Evolutionary conservation across 2,797 vertebrate genomes (phyloP).

Genomic region (Sciurus carolinensis): DNA sequence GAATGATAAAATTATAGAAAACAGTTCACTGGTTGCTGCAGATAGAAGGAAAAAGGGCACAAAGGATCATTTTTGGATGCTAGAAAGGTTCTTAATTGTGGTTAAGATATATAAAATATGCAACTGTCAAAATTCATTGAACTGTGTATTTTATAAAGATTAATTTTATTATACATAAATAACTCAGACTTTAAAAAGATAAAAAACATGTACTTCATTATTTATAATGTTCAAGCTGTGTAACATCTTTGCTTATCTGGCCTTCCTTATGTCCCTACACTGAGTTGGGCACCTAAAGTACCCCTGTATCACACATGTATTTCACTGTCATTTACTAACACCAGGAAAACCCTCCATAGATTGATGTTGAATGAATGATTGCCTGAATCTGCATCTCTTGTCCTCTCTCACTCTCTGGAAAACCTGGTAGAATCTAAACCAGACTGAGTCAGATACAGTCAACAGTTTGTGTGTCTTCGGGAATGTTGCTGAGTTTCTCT

Average conservation of each 20-base stretch:
- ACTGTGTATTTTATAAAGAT: background rate
- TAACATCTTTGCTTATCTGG: background rate
- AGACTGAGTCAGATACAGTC: background rate
- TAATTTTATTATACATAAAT: background rate
- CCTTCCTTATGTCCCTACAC: background rate
- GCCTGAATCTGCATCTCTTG: background rate
- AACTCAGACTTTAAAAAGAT: background rate
- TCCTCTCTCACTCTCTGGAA: background rate
- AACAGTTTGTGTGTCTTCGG: background rate
- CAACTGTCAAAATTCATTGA: background rate
- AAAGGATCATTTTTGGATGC: background rate
- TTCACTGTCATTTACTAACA: background rate
- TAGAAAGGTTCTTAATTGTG: background rate
- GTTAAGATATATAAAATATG: background rate
- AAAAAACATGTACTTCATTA: background rate
- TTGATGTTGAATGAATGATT: background rate
- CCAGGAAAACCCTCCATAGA: background rate
- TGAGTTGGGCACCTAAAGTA: background rate
- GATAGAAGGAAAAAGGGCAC: background rate
- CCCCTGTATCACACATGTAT: background rate
- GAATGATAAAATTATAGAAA: background rate
- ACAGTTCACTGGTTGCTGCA: background rate
- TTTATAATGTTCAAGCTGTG: background rate
- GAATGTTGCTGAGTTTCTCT: too few relatives aligned
- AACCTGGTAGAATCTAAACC: background rate